Base-by-base conservation (phyloP, 2,888 invertebrate genomes). In the Lycocerus yunnanus region DNA sequence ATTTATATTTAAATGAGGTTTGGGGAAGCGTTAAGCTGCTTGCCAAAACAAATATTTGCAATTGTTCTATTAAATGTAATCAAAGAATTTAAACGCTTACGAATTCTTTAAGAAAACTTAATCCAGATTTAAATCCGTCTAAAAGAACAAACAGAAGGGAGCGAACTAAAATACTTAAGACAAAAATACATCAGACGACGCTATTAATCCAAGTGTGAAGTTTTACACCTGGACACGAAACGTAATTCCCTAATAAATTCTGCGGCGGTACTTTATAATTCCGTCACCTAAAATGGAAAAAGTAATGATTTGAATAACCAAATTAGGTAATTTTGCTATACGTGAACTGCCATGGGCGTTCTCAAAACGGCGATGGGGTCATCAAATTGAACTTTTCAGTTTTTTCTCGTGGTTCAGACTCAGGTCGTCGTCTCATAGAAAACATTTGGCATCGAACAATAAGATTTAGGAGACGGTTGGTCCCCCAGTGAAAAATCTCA, bases 141-240 rank as follows among this genome's bases (percentile, higher is more conserved):
- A 63, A 63, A 20, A 18, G 61, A 16, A 63, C 20, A 18, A 63
- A 68, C 58, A 68, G 20, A 67, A 59, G 21, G 27, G 16, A 63
- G 69, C 21, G 63, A 65, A 61, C 63, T 24, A 70, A 70, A 70
- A 70, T 63, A 70, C 27, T 16, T 18, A 1, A 13, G 69, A 70
- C 63, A 16, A 70, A 70, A 70, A 70, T 70, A 70, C 61, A 63
- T 63, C 69, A 70, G 69, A 70, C 69, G 60, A 60, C 69, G 43
- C 61, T 27, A 63, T 63, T 70, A 70, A 70, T 70, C 63, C 5
- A 13, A 69, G 69, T 70, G 69, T 63, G 69, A 70, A 70, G 69
- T 65, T 70, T 27, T 63, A 70, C 69, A 70, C 69, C 69, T 70
- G 69, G 63, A 61, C 16, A 43, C 18, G 43, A 58, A 67, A 58